Conservation (phyloP, 1,140 invertebrate genomes). For the Orussus abietinus region DNA sequence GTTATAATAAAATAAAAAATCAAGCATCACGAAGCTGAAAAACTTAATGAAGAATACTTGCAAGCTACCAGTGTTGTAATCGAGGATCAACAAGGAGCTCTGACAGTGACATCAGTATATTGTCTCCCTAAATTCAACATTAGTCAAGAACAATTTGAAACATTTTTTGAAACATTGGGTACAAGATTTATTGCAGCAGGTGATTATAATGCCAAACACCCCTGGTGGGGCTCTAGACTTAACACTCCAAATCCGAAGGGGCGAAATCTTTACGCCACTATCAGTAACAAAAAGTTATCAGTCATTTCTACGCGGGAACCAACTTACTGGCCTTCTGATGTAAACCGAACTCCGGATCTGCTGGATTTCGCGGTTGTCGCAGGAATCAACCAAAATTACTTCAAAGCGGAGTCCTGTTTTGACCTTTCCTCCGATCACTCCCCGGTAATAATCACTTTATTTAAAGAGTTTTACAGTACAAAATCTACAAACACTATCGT, state of each 20-base stretch:
- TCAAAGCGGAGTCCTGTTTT: too few species aligned
- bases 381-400: too few species aligned
- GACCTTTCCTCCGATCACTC: too few species aligned
- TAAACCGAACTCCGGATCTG: conserved; percentile 17
- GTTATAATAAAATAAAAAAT: too few species aligned
- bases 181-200: conserved; percentile 34
- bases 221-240: conserved; percentile 27
- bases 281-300: conserved; percentile 3
- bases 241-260: conserved; percentile 18
- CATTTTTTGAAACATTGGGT: conserved; percentile 35
- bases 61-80: conserved; percentile 30
- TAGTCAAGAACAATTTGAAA: conserved; percentile 26
- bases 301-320: conserved; percentile 17
- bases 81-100: conserved; percentile 12
- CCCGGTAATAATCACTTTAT: too few species aligned
- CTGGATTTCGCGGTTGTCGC: too few species aligned
- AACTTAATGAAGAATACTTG: too few species aligned
- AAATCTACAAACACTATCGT: too few species aligned
- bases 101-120: conserved; percentile 35
- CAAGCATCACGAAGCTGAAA: too few species aligned
- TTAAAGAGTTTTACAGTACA: too few species aligned
- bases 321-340: conserved; percentile 27
- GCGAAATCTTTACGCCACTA: conserved; percentile 19
- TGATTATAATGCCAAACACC: conserved; percentile 39
- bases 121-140: conserved; percentile 30